Conservation (phyloP, 2,113 vertebrate species). For the Ammodytes marinus region DNA sequence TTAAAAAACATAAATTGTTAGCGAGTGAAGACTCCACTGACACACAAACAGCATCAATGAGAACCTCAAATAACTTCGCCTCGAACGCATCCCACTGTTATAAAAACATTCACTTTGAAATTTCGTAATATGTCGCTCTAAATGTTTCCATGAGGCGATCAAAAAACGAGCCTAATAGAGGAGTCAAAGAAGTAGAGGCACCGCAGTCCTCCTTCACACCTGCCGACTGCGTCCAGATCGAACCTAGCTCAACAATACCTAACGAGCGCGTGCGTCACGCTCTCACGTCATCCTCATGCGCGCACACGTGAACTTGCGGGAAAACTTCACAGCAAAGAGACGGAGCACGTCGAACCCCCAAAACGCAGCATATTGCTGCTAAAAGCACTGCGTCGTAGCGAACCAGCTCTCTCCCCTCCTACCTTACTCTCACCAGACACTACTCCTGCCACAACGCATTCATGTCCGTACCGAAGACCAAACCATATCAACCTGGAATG, state of each 20-base stretch:
- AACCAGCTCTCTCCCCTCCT: constrained; percentile 32
- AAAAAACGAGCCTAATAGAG: neutral
- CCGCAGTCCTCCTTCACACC: constrained; percentile 23
- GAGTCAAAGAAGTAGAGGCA: neutral
- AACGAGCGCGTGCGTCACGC: constrained; percentile 33
- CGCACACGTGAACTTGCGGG: constrained; percentile 18
- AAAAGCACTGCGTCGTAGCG: constrained; percentile 51
- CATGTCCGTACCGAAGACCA: constrained; percentile 45
- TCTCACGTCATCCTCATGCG: constrained; percentile 18
- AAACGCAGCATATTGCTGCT: constrained; percentile 25
- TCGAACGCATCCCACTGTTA: neutral
- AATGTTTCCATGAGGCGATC: neutral
- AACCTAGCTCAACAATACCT: constrained; percentile 16
- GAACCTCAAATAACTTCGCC: constrained; percentile 11
- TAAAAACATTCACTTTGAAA: constrained; percentile 9
- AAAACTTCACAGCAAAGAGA: constrained; percentile 3
- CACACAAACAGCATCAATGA: constrained; percentile 4
- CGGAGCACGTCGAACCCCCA: neutral
- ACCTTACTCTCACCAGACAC: constrained; percentile 36
- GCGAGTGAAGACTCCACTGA: neutral
- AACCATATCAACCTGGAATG: constrained; percentile 1
- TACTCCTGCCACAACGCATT: constrained; percentile 31
- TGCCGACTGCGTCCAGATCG: neutral
- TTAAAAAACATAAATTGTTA: neutral
- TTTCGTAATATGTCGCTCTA: constrained; percentile 3